Base-by-base conservation (phyloP, 2,113 vertebrate genomes). In the Pangasianodon hypophthalmus region DNA sequence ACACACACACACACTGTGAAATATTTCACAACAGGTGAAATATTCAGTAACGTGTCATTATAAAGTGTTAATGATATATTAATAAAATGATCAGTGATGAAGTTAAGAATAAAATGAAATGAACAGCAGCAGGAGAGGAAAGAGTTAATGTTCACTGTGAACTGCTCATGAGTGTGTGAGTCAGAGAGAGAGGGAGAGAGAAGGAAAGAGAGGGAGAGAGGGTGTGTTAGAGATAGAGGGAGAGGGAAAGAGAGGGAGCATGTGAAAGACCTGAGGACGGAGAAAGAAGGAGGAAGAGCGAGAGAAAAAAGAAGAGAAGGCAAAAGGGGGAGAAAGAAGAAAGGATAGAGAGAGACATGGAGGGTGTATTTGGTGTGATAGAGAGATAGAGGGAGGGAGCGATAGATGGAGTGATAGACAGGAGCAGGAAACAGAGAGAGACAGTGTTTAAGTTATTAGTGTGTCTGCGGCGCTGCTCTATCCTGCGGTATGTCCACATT, bases 401-500 rank as follows among this genome's bases (percentile, higher is more conserved):
- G 14, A 86, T 86, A 73, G 58, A 64, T 84, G 85, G 88, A 85
- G 46, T 10, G 8, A 67, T 44, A 46, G 88, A 64, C 32, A 44
- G 85, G 91, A 87, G 85, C 87, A 91, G 64, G 56, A 64, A 14
- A 85, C 24, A 21, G 67, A 73, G 80, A 46, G 88, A n/a, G 37
- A 62, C 11, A 21, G 24, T 87, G 91, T 92, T 94, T 92, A 93
- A 93, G 90, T 94, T 90, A 89, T 94, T 92, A 88, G 19, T 0
- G 87, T 84, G 83, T 83, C 26, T 87, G 58, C 29, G 46, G 87
- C 83, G 14, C 84, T 37, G 37, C 46, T 79, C 56, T 64, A 21
- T 18, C 29, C 67, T 89, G 46, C 24, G 81, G 81, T 83, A 83
- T 24, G 54, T 82, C n/a, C 48, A 56, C n/a, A 54, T 37, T 50